Base-by-base conservation (phyloP, 1,140 invertebrate genomes). In the Trichonephila clavipes region DNA sequence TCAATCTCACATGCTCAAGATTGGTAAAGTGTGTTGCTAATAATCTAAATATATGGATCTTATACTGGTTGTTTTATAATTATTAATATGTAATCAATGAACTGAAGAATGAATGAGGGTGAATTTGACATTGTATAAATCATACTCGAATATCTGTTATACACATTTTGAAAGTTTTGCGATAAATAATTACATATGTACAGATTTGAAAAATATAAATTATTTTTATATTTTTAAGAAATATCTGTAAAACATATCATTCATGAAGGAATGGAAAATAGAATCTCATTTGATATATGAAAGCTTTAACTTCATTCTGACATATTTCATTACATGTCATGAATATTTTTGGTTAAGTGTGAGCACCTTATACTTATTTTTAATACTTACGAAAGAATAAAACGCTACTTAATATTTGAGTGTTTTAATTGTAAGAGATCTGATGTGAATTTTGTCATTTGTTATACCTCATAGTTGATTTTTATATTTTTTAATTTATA, bases 231-330 rank as follows among this genome's bases (percentile, higher is more conserved):
- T 24, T 34, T 77, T 34, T 64, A 64, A 18, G 21, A 21, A 64
- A 21, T 21, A 34, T 18, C 18, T 77, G 34, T 77, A 34, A 77
- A 77, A 77, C 72, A 77, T 77, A 77, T 77, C 72, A 77, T 77
- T 77, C 72, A 18, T 69, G 72, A 77, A 77, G 28, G 72, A 77
- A 77, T 77, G 28, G 34, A 40, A 34, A 77, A 28, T 34, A 18
- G 72, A 77, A 40, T 77, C 72, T 77, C 72, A 40, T 34, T 77
- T 34, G 18, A 34, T 5, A 40, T 77, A 34, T 40, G 72, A 77
- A 77, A 77, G 72, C 72, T 77, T 77, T 77, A 77, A 77, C 28
- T 77, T 77, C 72, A 77, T 77, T 77, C 34, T 77, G 28, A 77
- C 18, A 40, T 77, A 77, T 77, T 16, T 77, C 72, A 77, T 77